Conservation (phyloP, 2,888 invertebrate species). For the Incurvaria masculella region DNA sequence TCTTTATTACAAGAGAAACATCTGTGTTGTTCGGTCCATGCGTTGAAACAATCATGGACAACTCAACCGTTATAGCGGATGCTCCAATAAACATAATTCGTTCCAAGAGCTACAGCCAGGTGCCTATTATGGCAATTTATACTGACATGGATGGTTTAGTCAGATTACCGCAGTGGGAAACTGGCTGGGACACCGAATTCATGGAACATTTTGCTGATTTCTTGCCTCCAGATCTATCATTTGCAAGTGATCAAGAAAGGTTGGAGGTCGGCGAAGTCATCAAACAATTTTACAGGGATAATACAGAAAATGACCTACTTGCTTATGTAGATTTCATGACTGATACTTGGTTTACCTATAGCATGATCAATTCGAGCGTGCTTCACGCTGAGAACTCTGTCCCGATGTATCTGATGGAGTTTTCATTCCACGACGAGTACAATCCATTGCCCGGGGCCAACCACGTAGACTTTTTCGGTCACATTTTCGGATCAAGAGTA, state of each 20-base stretch:
- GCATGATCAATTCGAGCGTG: neutral
- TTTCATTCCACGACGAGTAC: neutral
- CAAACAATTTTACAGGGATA: neutral
- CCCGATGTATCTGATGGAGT: slow-evolving; percentile 3
- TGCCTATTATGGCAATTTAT: slow-evolving; percentile 1
- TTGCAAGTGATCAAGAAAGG: neutral
- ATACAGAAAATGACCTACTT: neutral
- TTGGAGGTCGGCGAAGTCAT: neutral
- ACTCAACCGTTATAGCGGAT: neutral
- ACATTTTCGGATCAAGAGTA: slow-evolving; percentile 1
- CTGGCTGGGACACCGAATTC: neutral
- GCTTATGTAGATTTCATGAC: slow-evolving; percentile 1
- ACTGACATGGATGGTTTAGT: slow-evolving; percentile 2
- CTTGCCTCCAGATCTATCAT: neutral
- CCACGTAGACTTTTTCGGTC: slow-evolving; percentile 1
- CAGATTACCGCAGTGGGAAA: neutral
- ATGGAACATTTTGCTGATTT: slow-evolving; percentile 1
- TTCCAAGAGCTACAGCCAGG: neutral
- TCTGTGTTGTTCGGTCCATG: neutral
- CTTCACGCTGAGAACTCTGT: neutral
- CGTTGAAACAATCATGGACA: neutral
- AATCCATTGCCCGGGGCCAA: neutral
- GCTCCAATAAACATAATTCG: neutral
- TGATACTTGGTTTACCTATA: neutral
- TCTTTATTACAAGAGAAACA: neutral